phyloP scores from a whole-genome alignment of 1,140 invertebrate genomes.

The Drosophila parvula region DNA sequence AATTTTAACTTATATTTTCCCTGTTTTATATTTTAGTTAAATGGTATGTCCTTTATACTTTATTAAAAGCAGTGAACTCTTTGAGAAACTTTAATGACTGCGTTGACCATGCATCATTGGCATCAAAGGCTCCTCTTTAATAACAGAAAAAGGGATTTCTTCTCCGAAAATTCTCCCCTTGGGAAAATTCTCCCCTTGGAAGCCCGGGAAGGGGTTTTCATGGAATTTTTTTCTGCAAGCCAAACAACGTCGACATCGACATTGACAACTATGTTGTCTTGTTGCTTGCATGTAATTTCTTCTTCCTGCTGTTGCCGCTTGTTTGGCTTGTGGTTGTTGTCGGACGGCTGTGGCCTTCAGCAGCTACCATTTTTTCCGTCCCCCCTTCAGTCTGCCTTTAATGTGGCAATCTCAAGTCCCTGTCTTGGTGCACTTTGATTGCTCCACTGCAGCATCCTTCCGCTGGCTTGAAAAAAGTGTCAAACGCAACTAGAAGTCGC shows the following conservation, averaged over 20 bases:
- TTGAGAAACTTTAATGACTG: not conserved
- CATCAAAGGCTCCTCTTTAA: not conserved
- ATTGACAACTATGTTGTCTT: slow-evolving; percentile 69
- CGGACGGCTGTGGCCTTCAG: slow-evolving; percentile 18
- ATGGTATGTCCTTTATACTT: no score
- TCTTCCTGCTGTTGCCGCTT: slow-evolving; percentile 68
- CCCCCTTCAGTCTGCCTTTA: slow-evolving; percentile 42
- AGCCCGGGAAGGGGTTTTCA: not conserved
- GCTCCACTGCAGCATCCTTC: slow-evolving; percentile 24
- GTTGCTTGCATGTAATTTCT: slow-evolving; percentile 65
- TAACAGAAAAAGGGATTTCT: not conserved
- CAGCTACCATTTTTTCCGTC: not conserved
- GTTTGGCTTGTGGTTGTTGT: slow-evolving; percentile 68
- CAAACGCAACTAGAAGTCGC: slow-evolving; percentile 50
- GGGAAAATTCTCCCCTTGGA: not conserved
- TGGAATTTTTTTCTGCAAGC: slow-evolving; percentile 38
- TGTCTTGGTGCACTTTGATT: slow-evolving; percentile 64
- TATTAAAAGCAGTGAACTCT: not conserved
- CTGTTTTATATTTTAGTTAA: no score
- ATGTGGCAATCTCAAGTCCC: slow-evolving; percentile 59
- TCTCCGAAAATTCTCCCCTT: not conserved
- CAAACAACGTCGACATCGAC: slow-evolving; percentile 47
- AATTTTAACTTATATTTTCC: no score
- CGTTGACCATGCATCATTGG: fast-evolving
- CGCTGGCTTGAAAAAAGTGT: slow-evolving; percentile 38